These are phyloP conservation scores for Eulemur mongoz DNA, from an alignment of 2,797 vertebrate species.

Conservation along the genomic window DNA sequence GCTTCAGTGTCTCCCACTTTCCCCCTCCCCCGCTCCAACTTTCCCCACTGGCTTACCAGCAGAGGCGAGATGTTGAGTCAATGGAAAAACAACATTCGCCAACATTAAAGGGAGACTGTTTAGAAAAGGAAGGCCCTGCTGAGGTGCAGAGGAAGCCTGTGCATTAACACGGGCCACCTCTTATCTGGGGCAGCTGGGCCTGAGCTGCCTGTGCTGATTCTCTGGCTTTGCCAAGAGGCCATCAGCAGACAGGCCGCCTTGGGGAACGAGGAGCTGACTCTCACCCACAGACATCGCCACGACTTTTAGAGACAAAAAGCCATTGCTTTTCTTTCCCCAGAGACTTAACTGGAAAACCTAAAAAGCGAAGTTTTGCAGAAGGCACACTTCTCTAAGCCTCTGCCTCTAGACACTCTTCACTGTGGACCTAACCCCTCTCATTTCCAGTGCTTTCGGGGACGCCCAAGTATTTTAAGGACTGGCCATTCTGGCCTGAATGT, in stretches of 20 bases:
- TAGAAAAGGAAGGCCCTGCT: constrained; percentile 96
- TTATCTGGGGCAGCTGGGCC: constrained; percentile 94
- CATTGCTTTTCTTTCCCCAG: constrained; percentile 29
- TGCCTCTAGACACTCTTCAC: background rate
- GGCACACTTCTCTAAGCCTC: background rate
- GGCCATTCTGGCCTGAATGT: background rate
- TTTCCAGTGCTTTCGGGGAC: background rate
- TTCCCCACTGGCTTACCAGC: constrained; percentile 78
- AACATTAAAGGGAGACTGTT: constrained; percentile 96
- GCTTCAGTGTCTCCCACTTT: constrained; percentile 74
- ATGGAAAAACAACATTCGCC: constrained; percentile 94
- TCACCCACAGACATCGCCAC: constrained; percentile 71
- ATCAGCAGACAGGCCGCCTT: constrained; percentile 88
- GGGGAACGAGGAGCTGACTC: constrained; percentile 82
- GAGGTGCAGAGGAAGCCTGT: constrained; percentile 96
- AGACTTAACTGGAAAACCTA: background rate
- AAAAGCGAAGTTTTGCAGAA: background rate
- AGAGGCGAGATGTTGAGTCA: constrained; percentile 91
- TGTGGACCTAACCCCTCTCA: rapidly evolving
- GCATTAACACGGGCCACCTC: constrained; percentile 95
- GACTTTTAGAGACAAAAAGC: constrained; percentile 75
- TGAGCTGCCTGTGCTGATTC: constrained; percentile 88
- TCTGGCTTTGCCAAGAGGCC: constrained; percentile 86
- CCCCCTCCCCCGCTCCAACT: constrained; percentile 22
- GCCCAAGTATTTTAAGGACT: background rate